Evolutionary conservation across 2,113 vertebrate species (phyloP).

Genomic region (Anguilla japonica): DNA sequence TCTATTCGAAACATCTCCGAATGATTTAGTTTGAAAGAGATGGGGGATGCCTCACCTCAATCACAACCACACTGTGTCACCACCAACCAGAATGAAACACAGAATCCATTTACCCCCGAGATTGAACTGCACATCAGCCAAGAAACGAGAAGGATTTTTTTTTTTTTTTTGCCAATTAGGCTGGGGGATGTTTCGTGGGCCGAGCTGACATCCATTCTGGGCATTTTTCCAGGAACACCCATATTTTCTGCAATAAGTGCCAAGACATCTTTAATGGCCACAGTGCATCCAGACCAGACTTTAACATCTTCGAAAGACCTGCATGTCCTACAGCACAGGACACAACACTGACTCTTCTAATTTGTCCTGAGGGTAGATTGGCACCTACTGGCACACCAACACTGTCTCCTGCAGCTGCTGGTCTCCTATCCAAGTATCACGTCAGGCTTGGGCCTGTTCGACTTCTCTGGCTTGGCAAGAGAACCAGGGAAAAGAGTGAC

Average conservation of each 20-base stretch:
- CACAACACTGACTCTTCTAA: neutral
- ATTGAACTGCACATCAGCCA: neutral
- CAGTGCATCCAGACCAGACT: neutral
- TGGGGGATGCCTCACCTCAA: neutral
- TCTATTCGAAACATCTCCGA: neutral
- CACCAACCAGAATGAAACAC: neutral
- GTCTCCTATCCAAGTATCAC: neutral
- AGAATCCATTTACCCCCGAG: neutral
- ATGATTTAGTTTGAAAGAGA: neutral
- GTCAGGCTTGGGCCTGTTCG: neutral
- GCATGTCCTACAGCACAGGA: neutral
- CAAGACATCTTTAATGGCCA: neutral
- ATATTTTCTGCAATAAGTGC: neutral
- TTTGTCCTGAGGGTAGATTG: neutral
- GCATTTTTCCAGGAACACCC: neutral
- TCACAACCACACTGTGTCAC: neutral
- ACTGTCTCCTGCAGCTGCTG: neutral
- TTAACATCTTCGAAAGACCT: neutral
- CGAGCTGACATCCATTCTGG: neutral
- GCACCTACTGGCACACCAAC: neutral
- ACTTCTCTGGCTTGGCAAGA: neutral
- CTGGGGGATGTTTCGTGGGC: neutral
- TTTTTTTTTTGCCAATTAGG: neutral
- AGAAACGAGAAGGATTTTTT: neutral
- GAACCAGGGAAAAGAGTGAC: neutral